phyloP scores from a whole-genome alignment of 1,140 invertebrate genomes.

The Subanguina moxae region DNA sequence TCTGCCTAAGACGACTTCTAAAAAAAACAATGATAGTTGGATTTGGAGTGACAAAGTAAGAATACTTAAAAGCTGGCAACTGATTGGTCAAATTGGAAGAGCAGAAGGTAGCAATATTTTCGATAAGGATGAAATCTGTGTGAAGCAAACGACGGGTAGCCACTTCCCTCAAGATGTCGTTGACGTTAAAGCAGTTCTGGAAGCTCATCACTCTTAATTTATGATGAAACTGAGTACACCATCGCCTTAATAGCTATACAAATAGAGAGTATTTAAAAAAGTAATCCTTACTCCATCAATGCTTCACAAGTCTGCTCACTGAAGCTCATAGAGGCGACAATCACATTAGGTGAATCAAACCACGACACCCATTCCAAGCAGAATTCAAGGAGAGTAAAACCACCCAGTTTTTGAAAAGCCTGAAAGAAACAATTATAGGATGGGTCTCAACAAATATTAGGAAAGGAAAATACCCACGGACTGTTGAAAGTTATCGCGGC shows the following conservation, averaged over 20 bases:
- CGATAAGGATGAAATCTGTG: constrained; percentile 24
- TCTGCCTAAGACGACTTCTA: constrained; percentile 15
- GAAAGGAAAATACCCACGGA: constrained; percentile 1
- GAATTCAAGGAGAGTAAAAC: constrained; percentile 16
- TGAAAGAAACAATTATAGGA: background rate
- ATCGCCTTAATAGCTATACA: background rate
- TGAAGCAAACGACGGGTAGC: constrained; percentile 23
- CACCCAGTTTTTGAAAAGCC: constrained; percentile 9
- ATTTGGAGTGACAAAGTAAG: too few relatives aligned
- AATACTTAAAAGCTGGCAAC: constrained; percentile 21
- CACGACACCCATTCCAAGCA: constrained; percentile 22
- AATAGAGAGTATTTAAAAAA: background rate
- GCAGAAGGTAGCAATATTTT: constrained; percentile 33
- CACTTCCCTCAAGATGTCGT: constrained; percentile 28
- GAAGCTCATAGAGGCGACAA: constrained; percentile 17
- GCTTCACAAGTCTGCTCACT: background rate
- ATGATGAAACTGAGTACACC: background rate
- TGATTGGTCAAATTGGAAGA: constrained; percentile 20
- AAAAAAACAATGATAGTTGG: too few relatives aligned
- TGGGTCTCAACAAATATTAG: background rate
- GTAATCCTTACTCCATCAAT: constrained; percentile 15
- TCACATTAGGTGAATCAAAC: constrained; percentile 28
- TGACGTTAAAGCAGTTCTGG: constrained; percentile 13
- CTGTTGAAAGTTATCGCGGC: background rate
- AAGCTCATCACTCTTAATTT: background rate